Conservation (phyloP, 2,113 vertebrate genomes). For the Scatophagus argus region DNA sequence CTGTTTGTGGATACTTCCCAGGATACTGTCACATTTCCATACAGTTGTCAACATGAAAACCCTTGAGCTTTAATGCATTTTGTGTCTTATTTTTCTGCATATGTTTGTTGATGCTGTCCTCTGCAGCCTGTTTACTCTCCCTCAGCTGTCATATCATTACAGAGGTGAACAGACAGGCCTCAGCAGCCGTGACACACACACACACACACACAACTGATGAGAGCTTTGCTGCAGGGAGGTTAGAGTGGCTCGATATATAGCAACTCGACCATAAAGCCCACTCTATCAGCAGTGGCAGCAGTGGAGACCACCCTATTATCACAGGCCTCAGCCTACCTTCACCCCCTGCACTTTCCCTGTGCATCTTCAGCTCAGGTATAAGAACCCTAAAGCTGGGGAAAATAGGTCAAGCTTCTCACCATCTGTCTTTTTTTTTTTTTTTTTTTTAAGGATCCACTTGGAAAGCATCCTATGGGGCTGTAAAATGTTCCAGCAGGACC, state of each 20-base stretch:
- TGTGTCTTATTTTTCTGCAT: not conserved
- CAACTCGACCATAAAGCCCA: conserved; percentile 45
- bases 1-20: not conserved
- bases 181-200: conserved; percentile 11
- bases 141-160: conserved; percentile 18
- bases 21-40: not conserved
- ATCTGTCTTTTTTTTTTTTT: not conserved
- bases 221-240: conserved; percentile 33
- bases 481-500: not conserved
- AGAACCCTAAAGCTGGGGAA: conserved; percentile 22
- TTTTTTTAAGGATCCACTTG: not conserved
- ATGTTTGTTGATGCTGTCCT: not conserved
- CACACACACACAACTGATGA: conserved; percentile 43
- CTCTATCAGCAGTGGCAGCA: conserved; percentile 38
- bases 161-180: conserved; percentile 26
- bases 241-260: conserved; percentile 39
- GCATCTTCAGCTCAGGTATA: conserved; percentile 27
- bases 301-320: conserved; percentile 39
- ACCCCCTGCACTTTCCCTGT: not conserved
- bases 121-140: not conserved
- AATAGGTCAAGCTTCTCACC: conserved; percentile 35
- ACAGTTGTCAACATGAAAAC: not conserved
- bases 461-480: conserved; percentile 1
- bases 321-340: conserved; percentile 4
- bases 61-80: not conserved